Base-by-base conservation (phyloP, 30 jellyfish, hydroid and myxozoan genomes). In the Calvadosia cruxmelitensis region DNA sequence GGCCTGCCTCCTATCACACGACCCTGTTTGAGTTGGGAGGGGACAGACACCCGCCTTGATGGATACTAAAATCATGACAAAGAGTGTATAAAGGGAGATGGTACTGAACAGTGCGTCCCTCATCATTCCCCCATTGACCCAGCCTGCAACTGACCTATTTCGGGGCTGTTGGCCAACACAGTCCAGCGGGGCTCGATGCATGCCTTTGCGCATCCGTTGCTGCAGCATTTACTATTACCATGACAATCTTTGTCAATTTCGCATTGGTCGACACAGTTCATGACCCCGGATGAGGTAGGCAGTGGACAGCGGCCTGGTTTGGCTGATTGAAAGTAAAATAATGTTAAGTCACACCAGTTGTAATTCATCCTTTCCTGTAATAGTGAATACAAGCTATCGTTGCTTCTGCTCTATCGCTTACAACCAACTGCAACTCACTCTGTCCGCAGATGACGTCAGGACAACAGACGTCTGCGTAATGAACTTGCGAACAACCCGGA, bases 391-490 rank as follows among this genome's bases (percentile, higher is more conserved):
- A 5, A 12, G 27, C 12, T 16, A 7, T 57, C 27, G 69, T 27
- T 16, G 32, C 12, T 16, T 12, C 32, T 24, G 10, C 27, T 16
- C 24, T 16, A 5, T 16, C 32, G 69, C 69, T 27, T 49, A 49
- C 61, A n/a, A 13, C 61, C 13, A 49, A 49, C n/a, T 10, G 13
- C n/a, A n/a, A 49, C 74, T 65, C 30, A 65, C 74, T 65, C 12
- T 65, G 26, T 13, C 74, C 74, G 25, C 74, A 65, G 10, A 65
- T 30, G 3, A 65, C 74, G 30, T 65, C 74, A 5, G 74, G 74
- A 25, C 74, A 65, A 32, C 74, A 65, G 67, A 65, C 32, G 30
- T 65, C 74, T 2, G 74, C 74, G 32, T 65, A 65, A 5, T 65
- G 74, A 30, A 65, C 32, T 30, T 65, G 27, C 10, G 12, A 23